Conservation (phyloP, 2,888 invertebrate genomes). For the Drosophila tripunctata region DNA sequence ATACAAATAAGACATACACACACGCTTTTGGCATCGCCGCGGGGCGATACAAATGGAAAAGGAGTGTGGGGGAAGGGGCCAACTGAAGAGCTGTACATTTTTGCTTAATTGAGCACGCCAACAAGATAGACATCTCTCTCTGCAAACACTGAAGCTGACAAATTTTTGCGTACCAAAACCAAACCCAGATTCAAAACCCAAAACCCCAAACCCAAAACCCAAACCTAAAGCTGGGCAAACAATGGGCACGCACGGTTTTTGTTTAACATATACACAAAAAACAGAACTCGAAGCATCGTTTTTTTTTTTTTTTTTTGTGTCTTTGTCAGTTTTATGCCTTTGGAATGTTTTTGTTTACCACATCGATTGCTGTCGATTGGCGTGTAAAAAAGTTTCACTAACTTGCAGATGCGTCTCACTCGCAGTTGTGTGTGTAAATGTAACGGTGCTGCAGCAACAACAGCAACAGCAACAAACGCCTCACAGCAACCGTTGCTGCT, state of each 20-base stretch:
- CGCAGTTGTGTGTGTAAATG: conserved; percentile 43
- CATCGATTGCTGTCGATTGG: conserved; percentile 43
- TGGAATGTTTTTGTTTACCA: conserved; percentile 73
- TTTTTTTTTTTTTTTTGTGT: too few relatives aligned
- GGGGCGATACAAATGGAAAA: conserved; percentile 32
- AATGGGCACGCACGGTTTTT: conserved; percentile 52
- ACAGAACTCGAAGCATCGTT: conserved; percentile 45
- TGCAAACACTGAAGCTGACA: conserved; percentile 53
- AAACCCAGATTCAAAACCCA: conserved; percentile 5
- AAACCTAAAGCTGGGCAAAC: conserved; percentile 40
- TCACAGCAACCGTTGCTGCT: conserved; percentile 36
- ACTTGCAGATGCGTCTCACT: conserved; percentile 49
- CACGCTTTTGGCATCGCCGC: conserved; percentile 41
- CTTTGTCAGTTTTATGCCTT: conserved; percentile 33
- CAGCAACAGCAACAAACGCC: conserved; percentile 14
- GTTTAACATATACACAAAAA: conserved; percentile 32
- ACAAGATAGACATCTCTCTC: conserved; percentile 20
- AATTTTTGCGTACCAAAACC: conserved; percentile 56
- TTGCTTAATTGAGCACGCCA: conserved; percentile 64
- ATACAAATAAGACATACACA: conserved; percentile 33
- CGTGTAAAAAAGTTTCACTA: conserved; percentile 76
- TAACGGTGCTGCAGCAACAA: conserved; percentile 58
- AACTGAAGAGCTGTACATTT: conserved; percentile 16
- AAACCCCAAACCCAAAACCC: conserved; percentile 14
- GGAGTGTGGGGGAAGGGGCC: neutral